Conservation (phyloP, 2,797 vertebrate species). For the Erpetoichthys calabaricus region DNA sequence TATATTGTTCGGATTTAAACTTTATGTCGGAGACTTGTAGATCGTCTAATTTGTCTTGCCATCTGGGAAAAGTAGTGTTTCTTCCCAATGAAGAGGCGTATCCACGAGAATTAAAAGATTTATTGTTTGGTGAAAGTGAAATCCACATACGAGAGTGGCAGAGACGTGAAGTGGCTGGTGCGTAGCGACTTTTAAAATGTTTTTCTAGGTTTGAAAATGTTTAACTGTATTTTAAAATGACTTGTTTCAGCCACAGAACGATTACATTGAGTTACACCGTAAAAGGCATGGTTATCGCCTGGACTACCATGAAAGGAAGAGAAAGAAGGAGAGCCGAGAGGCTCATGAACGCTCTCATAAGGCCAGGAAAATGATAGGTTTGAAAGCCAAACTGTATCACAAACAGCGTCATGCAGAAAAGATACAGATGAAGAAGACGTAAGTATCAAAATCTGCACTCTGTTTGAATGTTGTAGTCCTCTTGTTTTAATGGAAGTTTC, state of each 20-base stretch:
- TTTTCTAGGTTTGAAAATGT: constrained; percentile 28
- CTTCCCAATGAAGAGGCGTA: too few relatives aligned
- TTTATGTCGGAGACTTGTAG: too few relatives aligned
- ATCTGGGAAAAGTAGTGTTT: too few relatives aligned
- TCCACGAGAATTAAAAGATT: too few relatives aligned
- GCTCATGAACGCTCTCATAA: constrained; percentile 81
- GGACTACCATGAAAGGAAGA: constrained; percentile 85
- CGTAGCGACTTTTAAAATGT: not conserved
- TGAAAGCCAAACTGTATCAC: constrained; percentile 95
- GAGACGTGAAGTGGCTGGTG: too few relatives aligned
- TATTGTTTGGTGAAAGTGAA: too few relatives aligned
- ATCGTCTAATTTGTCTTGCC: too few relatives aligned
- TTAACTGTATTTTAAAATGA: constrained; percentile 8
- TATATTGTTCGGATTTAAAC: too few relatives aligned
- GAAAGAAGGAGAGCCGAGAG: constrained; percentile 93
- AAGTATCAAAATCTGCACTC: constrained; percentile 33
- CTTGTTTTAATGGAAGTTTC: too few relatives aligned
- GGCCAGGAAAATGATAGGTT: constrained; percentile 86
- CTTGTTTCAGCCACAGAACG: constrained; percentile 77
- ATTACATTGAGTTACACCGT: constrained; percentile 87
- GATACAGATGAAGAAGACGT: constrained; percentile 99
- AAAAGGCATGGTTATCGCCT: constrained; percentile 88
- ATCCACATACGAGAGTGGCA: too few relatives aligned
- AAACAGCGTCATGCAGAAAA: constrained; percentile 93
- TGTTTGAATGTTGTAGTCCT: too few relatives aligned